Percentiles rank a stretch among this genome's conserved stretches.
Evolutionary conservation across 1,140 invertebrate genomes (phyloP).

Genomic region (Hesperophylax magnus): DNA sequence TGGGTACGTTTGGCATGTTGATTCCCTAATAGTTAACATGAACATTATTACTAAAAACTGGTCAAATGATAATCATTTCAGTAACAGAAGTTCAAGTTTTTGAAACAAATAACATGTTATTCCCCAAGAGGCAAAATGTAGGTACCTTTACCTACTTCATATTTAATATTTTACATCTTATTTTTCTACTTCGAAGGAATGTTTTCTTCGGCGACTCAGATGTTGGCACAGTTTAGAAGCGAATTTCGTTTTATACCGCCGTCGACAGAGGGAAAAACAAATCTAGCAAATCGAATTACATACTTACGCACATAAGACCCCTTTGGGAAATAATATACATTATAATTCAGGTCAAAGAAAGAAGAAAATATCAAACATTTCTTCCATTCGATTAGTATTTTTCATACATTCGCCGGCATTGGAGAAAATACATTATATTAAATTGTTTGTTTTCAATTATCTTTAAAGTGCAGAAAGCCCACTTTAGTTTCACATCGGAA

Average conservation of each 20-base stretch:
- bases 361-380: constrained; percentile 37
- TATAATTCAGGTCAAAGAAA: constrained; percentile 46
- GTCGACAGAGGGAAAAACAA: constrained; percentile 5
- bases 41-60: too few relatives aligned
- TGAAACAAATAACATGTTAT: too few relatives aligned
- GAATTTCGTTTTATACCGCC: not conserved
- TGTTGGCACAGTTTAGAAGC: not conserved
- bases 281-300: constrained; percentile 50
- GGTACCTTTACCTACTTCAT: too few relatives aligned
- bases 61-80: too few relatives aligned
- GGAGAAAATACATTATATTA: not conserved
- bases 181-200: not conserved
- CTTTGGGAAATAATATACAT: constrained; percentile 50
- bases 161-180: too few relatives aligned
- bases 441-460: constrained; percentile 50
- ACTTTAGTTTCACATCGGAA: not conserved
- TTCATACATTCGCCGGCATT: not conserved
- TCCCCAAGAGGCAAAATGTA: too few relatives aligned
- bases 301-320: constrained; percentile 24
- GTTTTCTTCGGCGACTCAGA: not conserved
- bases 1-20: too few relatives aligned
- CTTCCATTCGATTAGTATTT: not conserved
- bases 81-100: too few relatives aligned
- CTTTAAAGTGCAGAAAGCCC: constrained; percentile 28
- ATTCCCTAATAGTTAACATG: too few relatives aligned